These are phyloP conservation scores for Aporrectodea caliginosa DNA, from an alignment of 1,140 invertebrate species.

Conservation along the genomic window DNA sequence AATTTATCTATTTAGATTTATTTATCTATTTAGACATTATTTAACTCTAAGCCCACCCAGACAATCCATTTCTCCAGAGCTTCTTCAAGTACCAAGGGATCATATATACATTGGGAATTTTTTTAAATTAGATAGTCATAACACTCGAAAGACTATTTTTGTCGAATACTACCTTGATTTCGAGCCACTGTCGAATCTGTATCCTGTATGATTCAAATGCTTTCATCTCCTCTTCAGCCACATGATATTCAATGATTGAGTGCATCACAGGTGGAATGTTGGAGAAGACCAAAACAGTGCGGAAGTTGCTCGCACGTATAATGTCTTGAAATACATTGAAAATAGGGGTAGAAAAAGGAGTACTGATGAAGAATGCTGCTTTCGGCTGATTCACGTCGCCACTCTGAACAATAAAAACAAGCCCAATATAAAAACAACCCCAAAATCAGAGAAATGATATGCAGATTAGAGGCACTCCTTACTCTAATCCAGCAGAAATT, in stretches of 20 bases:
- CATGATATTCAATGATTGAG: conserved; percentile 29
- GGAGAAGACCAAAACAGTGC: conserved; percentile 62
- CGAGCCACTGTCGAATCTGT: background rate
- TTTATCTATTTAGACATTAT: no score
- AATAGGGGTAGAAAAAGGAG: conserved; percentile 57
- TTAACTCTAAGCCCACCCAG: no score
- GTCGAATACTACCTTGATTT: conserved; percentile 3
- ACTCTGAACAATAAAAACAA: conserved; percentile 36
- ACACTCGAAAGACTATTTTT: no score
- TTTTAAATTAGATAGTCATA: no score
- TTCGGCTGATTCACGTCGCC: conserved; percentile 50
- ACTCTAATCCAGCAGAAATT: no score
- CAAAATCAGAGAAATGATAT: no score
- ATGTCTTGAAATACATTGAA: conserved; percentile 58
- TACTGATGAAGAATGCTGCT: conserved; percentile 62
- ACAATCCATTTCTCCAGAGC: no score
- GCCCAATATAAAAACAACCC: no score
- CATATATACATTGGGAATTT: no score
- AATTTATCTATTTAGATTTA: no score
- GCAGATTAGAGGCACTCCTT: no score
- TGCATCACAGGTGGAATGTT: conserved; percentile 56
- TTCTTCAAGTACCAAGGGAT: no score
- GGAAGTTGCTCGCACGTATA: conserved; percentile 59
- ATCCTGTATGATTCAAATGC: conserved; percentile 7
- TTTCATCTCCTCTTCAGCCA: background rate